Evolutionary conservation across 1,140 invertebrate genomes (phyloP).

Genomic region (Anastatus disparis): DNA sequence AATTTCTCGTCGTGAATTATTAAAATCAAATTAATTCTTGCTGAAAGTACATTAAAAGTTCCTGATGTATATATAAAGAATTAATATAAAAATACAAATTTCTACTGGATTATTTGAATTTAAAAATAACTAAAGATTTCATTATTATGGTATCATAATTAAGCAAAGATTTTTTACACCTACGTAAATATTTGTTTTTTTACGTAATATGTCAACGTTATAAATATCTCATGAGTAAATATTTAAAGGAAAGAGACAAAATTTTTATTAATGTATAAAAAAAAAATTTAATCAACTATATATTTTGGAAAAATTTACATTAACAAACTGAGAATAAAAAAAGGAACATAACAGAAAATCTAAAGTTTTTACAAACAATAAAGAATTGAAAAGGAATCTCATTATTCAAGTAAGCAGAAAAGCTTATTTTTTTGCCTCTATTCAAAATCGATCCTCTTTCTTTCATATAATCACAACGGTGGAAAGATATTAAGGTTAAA

Average conservation of each 20-base stretch:
- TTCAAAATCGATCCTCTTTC: neutral
- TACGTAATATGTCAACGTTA: too few relatives aligned
- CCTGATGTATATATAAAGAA: too few relatives aligned
- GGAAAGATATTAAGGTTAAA: conserved; percentile 39
- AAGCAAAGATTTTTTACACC: too few relatives aligned
- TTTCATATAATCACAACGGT: neutral
- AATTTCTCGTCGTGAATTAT: too few relatives aligned
- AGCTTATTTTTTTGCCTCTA: conserved; percentile 9
- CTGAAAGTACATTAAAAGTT: neutral
- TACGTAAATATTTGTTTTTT: too few relatives aligned
- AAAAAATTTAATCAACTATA: conserved; percentile 2
- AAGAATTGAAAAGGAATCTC: neutral
- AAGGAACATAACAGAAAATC: neutral
- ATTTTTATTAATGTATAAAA: conserved; percentile 16
- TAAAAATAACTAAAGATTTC: too few relatives aligned
- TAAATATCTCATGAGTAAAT: too few relatives aligned
- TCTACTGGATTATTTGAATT: too few relatives aligned
- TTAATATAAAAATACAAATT: too few relatives aligned
- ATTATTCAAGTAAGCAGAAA: conserved; percentile 16
- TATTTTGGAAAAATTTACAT: neutral
- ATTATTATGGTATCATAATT: too few relatives aligned
- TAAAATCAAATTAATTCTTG: too few relatives aligned
- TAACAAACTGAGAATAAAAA: neutral
- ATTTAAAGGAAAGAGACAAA: too few relatives aligned
- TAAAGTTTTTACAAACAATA: conserved; percentile 15